phyloP scores from a whole-genome alignment of 2,888 invertebrate species.

The Nomada ruficornis region DNA sequence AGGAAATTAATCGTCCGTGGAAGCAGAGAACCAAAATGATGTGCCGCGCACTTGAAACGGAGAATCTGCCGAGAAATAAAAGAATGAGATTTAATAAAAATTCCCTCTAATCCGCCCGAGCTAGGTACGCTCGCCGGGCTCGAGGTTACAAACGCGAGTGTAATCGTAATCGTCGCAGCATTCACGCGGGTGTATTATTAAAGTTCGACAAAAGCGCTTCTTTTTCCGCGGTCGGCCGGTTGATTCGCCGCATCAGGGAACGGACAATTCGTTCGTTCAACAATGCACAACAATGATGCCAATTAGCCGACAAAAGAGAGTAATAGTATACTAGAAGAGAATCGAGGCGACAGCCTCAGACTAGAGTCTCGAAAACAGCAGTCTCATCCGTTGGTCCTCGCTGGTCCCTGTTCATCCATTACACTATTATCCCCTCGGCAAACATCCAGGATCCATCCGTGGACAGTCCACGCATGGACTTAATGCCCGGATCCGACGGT shows the following conservation, averaged over 20 bases:
- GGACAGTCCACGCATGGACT: conserved; percentile 65
- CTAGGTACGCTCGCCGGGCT: too few species aligned
- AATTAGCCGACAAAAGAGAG: conserved; percentile 68
- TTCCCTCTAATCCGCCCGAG: too few species aligned
- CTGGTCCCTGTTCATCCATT: conserved; percentile 81
- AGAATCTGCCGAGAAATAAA: too few species aligned
- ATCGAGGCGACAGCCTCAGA: conserved; percentile 48
- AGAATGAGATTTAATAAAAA: too few species aligned
- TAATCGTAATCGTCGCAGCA: conserved; percentile 52
- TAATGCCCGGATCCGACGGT: conserved; percentile 61
- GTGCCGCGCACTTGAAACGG: too few species aligned
- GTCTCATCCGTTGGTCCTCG: conserved; percentile 75
- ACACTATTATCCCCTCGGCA: conserved; percentile 81
- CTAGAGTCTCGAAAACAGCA: conserved; percentile 74
- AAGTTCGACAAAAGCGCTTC: conserved; percentile 50
- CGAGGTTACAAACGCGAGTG: conserved; percentile 10
- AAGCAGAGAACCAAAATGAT: too few species aligned
- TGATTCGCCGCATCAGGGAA: conserved; percentile 59
- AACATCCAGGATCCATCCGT: conserved; percentile 77
- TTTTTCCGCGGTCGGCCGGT: conserved; percentile 32
- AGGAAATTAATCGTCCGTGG: background rate
- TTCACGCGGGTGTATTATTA: conserved; percentile 41
- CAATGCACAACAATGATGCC: conserved; percentile 71
- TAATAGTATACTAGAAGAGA: conserved; percentile 63
- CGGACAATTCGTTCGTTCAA: conserved; percentile 62